A percentile compares a stretch with the other conserved stretches of the same genome.
Conservation (phyloP, 2,888 invertebrate species). For the Metopia argyrocephala region DNA sequence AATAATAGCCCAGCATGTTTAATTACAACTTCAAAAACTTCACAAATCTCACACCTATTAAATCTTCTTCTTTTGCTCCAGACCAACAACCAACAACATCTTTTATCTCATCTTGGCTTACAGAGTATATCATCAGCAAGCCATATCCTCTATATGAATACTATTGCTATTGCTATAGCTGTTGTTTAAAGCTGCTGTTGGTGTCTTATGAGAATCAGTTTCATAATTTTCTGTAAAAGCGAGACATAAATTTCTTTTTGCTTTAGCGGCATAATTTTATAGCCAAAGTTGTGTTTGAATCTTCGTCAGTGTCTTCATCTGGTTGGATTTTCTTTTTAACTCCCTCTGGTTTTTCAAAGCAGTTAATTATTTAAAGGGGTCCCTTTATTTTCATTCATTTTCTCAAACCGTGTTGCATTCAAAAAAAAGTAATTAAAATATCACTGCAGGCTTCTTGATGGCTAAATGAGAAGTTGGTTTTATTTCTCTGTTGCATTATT, state of each 20-base stretch:
- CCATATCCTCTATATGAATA: not conserved
- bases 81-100: constrained; percentile 44
- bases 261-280: constrained; percentile 64
- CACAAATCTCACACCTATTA: constrained; percentile 69
- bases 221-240: constrained; percentile 43
- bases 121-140: too few relatives aligned
- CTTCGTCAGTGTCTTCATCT: not conserved
- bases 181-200: not conserved
- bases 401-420: constrained; percentile 33
- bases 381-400: constrained; percentile 5
- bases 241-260: constrained; percentile 55
- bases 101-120: constrained; percentile 16
- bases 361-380: constrained; percentile 62
- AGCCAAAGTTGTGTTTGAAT: constrained; percentile 58
- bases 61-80: constrained; percentile 55
- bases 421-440: constrained; percentile 64
- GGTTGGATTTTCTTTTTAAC: not conserved
- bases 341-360: constrained; percentile 51
- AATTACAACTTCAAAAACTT: constrained; percentile 67
- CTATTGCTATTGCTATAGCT: not conserved
- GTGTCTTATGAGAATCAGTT: constrained; percentile 24
- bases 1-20: constrained; percentile 53
- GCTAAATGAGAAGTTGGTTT: not conserved
- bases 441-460: constrained; percentile 59
- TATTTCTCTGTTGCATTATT: not conserved